phyloP scores from a whole-genome alignment of 2,888 invertebrate genomes.

The Abrostola triplasia region DNA sequence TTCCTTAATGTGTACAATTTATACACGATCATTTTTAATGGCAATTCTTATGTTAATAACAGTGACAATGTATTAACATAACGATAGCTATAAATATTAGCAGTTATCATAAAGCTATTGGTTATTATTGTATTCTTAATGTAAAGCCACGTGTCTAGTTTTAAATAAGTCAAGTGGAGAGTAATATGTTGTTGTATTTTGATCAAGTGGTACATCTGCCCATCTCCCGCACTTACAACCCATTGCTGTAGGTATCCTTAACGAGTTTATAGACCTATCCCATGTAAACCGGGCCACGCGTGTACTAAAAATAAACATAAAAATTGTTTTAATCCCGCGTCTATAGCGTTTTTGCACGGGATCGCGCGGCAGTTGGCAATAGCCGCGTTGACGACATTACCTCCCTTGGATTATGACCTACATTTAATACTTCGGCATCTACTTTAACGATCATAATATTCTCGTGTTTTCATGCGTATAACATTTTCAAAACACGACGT shows the following conservation, averaged over 20 bases:
- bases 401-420: conserved; percentile 70
- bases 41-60: conserved; percentile 38
- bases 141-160: not conserved
- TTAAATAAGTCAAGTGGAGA: conserved; percentile 31
- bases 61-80: conserved; percentile 37
- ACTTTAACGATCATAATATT: conserved; percentile 56
- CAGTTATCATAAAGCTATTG: conserved; percentile 32
- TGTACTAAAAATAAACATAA: conserved; percentile 74
- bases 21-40: conserved; percentile 18
- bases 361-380: conserved; percentile 58
- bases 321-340: conserved; percentile 68
- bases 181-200: conserved; percentile 29
- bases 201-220: conserved; percentile 62
- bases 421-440: conserved; percentile 58
- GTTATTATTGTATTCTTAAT: conserved; percentile 18
- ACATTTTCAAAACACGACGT: conserved; percentile 44
- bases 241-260: conserved; percentile 60
- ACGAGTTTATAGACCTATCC: conserved; percentile 71
- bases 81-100: conserved; percentile 22
- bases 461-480: conserved; percentile 54
- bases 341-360: conserved; percentile 69
- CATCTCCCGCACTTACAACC: conserved; percentile 68
- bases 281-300: conserved; percentile 69
- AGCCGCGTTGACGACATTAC: conserved; percentile 60
- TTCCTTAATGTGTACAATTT: conserved; percentile 24